A percentile compares a stretch with the other conserved stretches of the same genome.
phyloP scores from a whole-genome alignment of 2,797 vertebrate species.

The Hypotaenidia okinawae region DNA sequence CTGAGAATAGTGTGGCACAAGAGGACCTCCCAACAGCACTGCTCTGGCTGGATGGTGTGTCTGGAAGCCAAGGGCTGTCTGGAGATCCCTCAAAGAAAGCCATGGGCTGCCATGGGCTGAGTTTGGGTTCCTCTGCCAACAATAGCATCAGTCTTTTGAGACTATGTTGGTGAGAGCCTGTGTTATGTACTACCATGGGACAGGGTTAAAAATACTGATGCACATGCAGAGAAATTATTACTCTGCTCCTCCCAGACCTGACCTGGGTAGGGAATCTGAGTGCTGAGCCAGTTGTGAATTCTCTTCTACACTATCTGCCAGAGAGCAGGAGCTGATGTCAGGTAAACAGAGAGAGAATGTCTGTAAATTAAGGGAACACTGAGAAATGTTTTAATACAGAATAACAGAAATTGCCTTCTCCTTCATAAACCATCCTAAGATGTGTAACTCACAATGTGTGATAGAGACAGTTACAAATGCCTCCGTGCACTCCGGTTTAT shows the following conservation, averaged over 20 bases:
- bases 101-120: not conserved
- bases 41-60: not conserved
- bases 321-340: slow-evolving; percentile 30
- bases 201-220: not conserved
- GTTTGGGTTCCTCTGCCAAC: not conserved
- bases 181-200: not conserved
- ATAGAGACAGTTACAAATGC: slow-evolving; percentile 71
- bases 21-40: not conserved
- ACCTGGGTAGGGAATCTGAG: not conserved
- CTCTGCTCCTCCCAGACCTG: not conserved
- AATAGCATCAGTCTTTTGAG: not conserved
- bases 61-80: not conserved
- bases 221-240: not conserved
- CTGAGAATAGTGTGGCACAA: not conserved
- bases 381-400: slow-evolving; percentile 64
- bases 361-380: slow-evolving; percentile 48
- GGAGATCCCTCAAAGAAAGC: not conserved
- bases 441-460: slow-evolving; percentile 39
- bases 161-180: not conserved
- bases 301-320: not conserved
- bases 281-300: not conserved
- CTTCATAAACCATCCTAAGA: slow-evolving; percentile 62
- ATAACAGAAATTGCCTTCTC: slow-evolving; percentile 64
- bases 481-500: slow-evolving; percentile 14
- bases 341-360: slow-evolving; percentile 13